Percentiles rank a stretch among this genome's conserved stretches.
Evolutionary conservation across 1,140 invertebrate genomes (phyloP).

Genomic region (Papilio xuthus): DNA sequence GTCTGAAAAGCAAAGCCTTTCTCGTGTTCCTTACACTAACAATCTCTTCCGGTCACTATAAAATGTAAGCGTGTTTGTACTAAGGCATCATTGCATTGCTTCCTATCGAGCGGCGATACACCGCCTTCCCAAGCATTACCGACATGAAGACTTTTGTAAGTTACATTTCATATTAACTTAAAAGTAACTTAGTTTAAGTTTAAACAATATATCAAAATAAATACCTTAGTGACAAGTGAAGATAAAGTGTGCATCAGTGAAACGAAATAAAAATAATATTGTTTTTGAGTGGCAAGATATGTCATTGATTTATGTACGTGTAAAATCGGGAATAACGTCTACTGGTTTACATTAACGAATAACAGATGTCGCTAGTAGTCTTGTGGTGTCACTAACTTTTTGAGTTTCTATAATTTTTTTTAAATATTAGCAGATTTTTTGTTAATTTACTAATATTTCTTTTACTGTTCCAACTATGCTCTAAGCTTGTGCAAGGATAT

Average conservation of each 20-base stretch:
- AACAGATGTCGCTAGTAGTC: not conserved
- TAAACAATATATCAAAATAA: not conserved
- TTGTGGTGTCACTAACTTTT: not conserved
- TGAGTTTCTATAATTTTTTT: too few relatives aligned
- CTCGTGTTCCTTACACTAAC: conserved; percentile 52
- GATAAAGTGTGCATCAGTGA: not conserved
- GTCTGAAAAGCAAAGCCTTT: conserved; percentile 54
- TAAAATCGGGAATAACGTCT: not conserved
- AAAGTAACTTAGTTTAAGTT: conserved; percentile 13
- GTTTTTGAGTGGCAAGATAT: not conserved
- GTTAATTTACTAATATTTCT: too few relatives aligned
- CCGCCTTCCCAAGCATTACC: conserved; percentile 55
- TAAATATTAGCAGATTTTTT: too few relatives aligned
- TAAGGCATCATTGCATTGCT: conserved; percentile 59
- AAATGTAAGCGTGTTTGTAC: conserved; percentile 65
- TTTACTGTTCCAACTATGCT: too few relatives aligned
- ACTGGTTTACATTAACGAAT: not conserved
- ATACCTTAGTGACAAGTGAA: not conserved
- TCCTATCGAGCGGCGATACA: conserved; percentile 45
- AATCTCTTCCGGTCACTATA: conserved; percentile 74
- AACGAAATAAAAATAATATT: not conserved
- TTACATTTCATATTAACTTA: conserved; percentile 48
- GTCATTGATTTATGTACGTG: too few relatives aligned
- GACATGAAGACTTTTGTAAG: conserved; percentile 77
- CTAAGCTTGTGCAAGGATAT: too few relatives aligned